Evolutionary conservation across 2,113 vertebrate species (phyloP).

Genomic region (Arizona elegans): DNA sequence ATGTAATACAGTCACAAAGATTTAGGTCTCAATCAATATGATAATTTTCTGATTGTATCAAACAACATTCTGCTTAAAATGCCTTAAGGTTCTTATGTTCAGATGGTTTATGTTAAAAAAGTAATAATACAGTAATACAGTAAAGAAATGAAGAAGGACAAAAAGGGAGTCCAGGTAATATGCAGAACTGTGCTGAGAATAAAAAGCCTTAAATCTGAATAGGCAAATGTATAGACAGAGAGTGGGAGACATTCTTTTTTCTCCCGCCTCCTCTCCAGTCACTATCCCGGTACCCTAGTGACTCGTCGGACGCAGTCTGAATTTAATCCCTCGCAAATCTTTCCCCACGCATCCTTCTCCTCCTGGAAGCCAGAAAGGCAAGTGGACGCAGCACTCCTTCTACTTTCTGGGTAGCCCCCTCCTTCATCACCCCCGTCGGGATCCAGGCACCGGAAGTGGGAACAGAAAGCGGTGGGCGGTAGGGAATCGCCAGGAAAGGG

Average conservation of each 20-base stretch:
- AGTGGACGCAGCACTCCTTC: not conserved
- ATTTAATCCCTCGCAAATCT: not conserved
- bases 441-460: slow-evolving; percentile 23
- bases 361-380: not conserved
- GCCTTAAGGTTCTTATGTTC: not conserved
- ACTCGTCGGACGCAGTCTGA: not conserved
- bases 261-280: not conserved
- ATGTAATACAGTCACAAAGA: not conserved
- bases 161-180: not conserved
- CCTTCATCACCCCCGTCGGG: not conserved
- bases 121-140: not conserved
- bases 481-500: no score
- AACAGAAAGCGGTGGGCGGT: not conserved
- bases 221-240: not conserved
- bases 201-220: not conserved
- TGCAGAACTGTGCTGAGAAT: not conserved
- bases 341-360: not conserved
- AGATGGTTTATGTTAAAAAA: not conserved
- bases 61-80: not conserved
- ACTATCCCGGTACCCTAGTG: not conserved
- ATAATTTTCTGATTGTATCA: not conserved
- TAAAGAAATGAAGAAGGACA: not conserved
- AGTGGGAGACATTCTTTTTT: not conserved
- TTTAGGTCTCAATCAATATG: not conserved
- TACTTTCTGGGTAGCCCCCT: not conserved